Percentiles rank a stretch among this genome's conserved stretches.
phyloP scores from a whole-genome alignment of 2,888 invertebrate species.

The Aphidoletes aphidimyza region DNA sequence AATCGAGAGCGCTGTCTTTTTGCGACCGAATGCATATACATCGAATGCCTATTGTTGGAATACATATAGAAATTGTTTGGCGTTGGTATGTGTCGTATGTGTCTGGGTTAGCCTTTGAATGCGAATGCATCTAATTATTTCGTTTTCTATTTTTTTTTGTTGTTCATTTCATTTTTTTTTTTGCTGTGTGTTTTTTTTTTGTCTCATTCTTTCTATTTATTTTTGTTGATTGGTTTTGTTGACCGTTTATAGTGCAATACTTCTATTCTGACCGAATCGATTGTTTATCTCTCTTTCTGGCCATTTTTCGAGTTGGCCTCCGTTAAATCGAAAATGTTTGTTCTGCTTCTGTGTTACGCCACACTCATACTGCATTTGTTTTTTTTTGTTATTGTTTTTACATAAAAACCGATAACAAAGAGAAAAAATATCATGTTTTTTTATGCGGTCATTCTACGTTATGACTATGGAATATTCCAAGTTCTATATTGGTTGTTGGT shows the following conservation, averaged over 20 bases:
- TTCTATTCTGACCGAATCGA: background rate
- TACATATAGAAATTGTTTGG: background rate
- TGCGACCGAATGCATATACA: background rate
- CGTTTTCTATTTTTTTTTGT: background rate
- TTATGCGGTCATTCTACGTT: background rate
- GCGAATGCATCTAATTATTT: constrained; percentile 36
- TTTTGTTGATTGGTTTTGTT: background rate
- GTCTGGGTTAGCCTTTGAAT: constrained; percentile 28
- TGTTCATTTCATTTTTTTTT: background rate
- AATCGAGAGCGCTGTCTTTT: too few relatives aligned
- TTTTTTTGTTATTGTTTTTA: background rate
- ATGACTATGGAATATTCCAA: background rate
- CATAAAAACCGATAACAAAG: constrained; percentile 41
- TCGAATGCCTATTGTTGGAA: background rate
- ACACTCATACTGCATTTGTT: background rate
- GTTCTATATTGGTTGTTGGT: background rate
- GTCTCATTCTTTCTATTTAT: background rate
- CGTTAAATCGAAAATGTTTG: background rate
- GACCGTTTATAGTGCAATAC: background rate
- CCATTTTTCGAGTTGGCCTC: background rate
- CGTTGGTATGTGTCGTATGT: too few relatives aligned
- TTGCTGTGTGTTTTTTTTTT: too few relatives aligned
- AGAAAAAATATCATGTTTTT: background rate
- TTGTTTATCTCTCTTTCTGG: background rate
- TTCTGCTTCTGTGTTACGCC: background rate